Evolutionary conservation across 2,888 invertebrate genomes (phyloP).

Genomic region (Eristalinus sepulchralis): DNA sequence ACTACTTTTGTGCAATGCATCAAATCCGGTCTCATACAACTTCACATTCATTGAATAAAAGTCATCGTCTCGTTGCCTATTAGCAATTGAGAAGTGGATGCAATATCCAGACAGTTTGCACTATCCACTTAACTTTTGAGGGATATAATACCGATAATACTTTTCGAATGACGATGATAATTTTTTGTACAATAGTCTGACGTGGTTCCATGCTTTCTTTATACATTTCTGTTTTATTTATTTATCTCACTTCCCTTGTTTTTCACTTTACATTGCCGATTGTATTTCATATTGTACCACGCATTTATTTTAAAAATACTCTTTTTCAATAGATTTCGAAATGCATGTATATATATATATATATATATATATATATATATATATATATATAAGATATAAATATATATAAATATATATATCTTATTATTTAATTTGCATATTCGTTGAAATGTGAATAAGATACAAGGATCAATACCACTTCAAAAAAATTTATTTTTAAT

Average conservation of each 20-base stretch:
- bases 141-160: background rate
- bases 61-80: slow-evolving; percentile 5
- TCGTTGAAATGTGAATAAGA: no score
- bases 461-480: no score
- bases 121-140: background rate
- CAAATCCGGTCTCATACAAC: background rate
- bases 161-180: background rate
- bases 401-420: no score
- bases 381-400: no score
- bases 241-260: background rate
- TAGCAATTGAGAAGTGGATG: slow-evolving; percentile 1
- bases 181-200: background rate
- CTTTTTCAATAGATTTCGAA: no score
- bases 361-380: no score
- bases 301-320: no score
- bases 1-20: background rate
- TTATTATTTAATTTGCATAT: no score
- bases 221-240: background rate
- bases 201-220: background rate
- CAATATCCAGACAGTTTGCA: background rate
- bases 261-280: background rate
- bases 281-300: no score
- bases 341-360: no score
- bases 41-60: slow-evolving; percentile 1
- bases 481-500: no score